These are phyloP conservation scores for Telenomus remus DNA, from an alignment of 1,140 invertebrate genomes.

Conservation along the genomic window DNA sequence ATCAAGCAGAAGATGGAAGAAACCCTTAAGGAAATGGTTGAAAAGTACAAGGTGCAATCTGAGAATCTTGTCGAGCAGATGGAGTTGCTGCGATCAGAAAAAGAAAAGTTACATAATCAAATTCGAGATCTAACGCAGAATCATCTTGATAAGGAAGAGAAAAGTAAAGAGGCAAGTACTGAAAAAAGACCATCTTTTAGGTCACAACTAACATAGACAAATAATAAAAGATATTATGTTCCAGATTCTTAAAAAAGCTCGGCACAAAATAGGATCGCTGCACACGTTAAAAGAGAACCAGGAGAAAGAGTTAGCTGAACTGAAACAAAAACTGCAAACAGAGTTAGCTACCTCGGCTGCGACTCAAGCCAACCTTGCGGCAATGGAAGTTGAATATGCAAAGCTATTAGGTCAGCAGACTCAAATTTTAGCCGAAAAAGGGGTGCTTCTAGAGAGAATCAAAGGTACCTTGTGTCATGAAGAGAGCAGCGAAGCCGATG, in stretches of 20 bases:
- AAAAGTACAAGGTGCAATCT: slow-evolving; percentile 92
- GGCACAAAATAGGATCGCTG: slow-evolving; percentile 82
- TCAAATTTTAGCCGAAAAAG: slow-evolving; percentile 81
- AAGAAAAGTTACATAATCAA: slow-evolving; percentile 82
- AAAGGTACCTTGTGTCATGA: too few species aligned
- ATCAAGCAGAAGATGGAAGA: slow-evolving; percentile 82
- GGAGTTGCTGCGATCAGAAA: slow-evolving; percentile 76
- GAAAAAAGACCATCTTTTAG: too few species aligned
- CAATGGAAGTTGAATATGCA: slow-evolving; percentile 82
- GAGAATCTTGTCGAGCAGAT: slow-evolving; percentile 80
- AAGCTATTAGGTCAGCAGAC: slow-evolving; percentile 85
- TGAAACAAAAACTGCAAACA: slow-evolving; percentile 77
- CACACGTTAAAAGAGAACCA: slow-evolving; percentile 80
- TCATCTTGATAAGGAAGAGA: slow-evolving; percentile 82
- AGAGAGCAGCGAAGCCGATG: too few species aligned
- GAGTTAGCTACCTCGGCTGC: slow-evolving; percentile 67
- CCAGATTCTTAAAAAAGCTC: slow-evolving; percentile 82
- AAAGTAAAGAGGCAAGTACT: slow-evolving; percentile 77
- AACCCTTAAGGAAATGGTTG: slow-evolving; percentile 91
- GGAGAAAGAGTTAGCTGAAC: slow-evolving; percentile 78
- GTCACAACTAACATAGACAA: too few species aligned
- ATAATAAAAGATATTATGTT: too few species aligned
- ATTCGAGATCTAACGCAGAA: slow-evolving; percentile 81
- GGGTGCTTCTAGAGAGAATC: slow-evolving; percentile 83
- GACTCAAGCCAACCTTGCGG: slow-evolving; percentile 77